phyloP scores from a whole-genome alignment of 1,140 invertebrate species.

The Calliphora vicina region DNA sequence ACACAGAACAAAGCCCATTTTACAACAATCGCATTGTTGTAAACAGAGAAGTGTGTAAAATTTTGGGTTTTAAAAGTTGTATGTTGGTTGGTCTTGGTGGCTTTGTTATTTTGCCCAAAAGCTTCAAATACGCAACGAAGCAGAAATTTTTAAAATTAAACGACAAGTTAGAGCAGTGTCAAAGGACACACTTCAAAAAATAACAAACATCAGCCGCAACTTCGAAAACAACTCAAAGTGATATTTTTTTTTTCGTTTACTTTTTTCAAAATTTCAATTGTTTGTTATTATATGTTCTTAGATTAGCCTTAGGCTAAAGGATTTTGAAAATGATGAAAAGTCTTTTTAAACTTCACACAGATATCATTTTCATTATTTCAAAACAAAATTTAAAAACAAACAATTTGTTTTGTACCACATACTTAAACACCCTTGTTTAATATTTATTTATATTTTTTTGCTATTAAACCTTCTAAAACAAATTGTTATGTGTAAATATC shows the following conservation, averaged over 20 bases:
- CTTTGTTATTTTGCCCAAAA: conserved; percentile 24
- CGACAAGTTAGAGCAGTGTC: conserved; percentile 19
- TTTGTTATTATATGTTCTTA: neutral
- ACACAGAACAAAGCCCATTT: neutral
- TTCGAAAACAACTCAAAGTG: neutral
- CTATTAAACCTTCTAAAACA: neutral
- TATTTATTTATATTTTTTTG: too few species aligned
- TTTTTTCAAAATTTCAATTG: neutral
- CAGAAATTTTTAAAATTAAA: conserved; percentile 34
- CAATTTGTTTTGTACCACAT: neutral
- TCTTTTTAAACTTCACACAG: neutral
- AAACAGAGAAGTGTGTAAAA: neutral
- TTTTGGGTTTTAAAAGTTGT: neutral
- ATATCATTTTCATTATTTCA: neutral
- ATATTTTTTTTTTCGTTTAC: conserved; percentile 14
- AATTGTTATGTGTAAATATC: neutral
- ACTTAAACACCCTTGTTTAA: neutral
- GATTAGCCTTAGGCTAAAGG: neutral
- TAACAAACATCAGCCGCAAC: neutral
- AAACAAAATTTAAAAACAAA: neutral
- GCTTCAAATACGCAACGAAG: conserved; percentile 11
- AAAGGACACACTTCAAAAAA: conserved; percentile 26
- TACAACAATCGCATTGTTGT: neutral
- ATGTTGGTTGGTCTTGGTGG: neutral
- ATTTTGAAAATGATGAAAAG: neutral